A percentile compares a stretch with the other conserved stretches of the same genome.
phyloP scores from a whole-genome alignment of 2,797 vertebrate genomes.

The Hephaestus fuliginosus region DNA sequence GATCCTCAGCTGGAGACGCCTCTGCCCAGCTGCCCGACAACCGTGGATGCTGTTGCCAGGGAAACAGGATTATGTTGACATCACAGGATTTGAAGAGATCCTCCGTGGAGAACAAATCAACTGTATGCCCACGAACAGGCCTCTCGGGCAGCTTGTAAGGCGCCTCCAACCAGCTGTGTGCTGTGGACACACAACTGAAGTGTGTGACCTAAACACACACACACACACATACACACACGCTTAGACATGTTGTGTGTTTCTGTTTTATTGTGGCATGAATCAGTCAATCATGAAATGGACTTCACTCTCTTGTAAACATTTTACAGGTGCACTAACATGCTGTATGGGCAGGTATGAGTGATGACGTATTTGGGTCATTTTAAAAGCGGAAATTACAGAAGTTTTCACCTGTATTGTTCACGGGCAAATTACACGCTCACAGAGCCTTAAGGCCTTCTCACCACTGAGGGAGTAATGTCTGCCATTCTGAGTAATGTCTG shows the following conservation, averaged over 20 bases:
- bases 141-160: constrained; percentile 10
- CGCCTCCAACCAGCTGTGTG: constrained; percentile 16
- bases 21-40: constrained; percentile 70
- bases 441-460: constrained; percentile 35
- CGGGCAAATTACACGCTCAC: constrained; percentile 43
- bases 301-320: constrained; percentile 74
- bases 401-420: constrained; percentile 32
- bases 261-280: constrained; percentile 57
- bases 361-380: constrained; percentile 36
- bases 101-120: constrained; percentile 53
- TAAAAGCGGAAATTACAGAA: constrained; percentile 60
- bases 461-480: constrained; percentile 56
- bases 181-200: constrained; percentile 4
- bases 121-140: not conserved
- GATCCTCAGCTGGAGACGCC: constrained; percentile 66
- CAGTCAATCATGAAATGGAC: constrained; percentile 61
- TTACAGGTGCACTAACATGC: constrained; percentile 59
- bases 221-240: not conserved
- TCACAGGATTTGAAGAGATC: constrained; percentile 66
- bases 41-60: constrained; percentile 77
- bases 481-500: constrained; percentile 63
- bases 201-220: constrained; percentile 13
- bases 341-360: constrained; percentile 24
- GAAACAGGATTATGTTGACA: constrained; percentile 76
- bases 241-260: constrained; percentile 19